Base-by-base conservation (phyloP, 2,797 vertebrate species). In the Pantherophis vulpinus region DNA sequence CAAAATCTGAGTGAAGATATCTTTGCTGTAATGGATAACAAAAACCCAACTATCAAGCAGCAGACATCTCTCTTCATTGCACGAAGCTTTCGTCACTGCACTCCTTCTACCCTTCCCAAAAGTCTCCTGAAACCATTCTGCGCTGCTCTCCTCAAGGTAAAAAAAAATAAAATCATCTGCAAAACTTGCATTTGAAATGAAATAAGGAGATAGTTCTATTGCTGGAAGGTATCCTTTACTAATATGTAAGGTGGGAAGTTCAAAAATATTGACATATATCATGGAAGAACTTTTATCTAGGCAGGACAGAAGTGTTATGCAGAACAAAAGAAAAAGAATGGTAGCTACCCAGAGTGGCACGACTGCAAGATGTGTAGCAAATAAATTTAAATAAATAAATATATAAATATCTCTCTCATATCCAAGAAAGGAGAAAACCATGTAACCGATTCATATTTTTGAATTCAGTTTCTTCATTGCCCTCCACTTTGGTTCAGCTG, bases 21-120 rank as follows among this genome's bases (percentile, higher is more conserved):
- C 90, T 97, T 99, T 96, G 98, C 96, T 63, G 99, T 99, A 94
- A 99, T 99, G 99, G 99, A 99, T 97, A 99, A 99, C 96, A 99
- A 99, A 98, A 99, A 99, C 93, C 99, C 99, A 4, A 99, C 99
- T 54, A 99, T 99, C 92, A 99, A 99, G 96, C 99, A 99, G 87
- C 99, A 99, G 97, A 98, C 99, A 0, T 99, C 99, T 10, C 98
- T 99, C 59, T 99, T 99, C 96, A 98, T 99, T 96, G 98, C 99
- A 74, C 98, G 99, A 97, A 99, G 99, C 94, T 99, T 99, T 96
- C 98, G 98, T 94, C 98, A 99, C 96, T 99, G 99, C 95, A 99
- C 98, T 27, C 98, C 98, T 94, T 96, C 99, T 94, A 99, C 98
- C 0, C 97, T 99, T 96, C 98, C 99, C 92, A 99, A 99, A 97